A percentile compares a stretch with the other conserved stretches of the same genome.
Evolutionary conservation across 2,113 vertebrate species (phyloP).

Genomic region (Chaetura pelagica): DNA sequence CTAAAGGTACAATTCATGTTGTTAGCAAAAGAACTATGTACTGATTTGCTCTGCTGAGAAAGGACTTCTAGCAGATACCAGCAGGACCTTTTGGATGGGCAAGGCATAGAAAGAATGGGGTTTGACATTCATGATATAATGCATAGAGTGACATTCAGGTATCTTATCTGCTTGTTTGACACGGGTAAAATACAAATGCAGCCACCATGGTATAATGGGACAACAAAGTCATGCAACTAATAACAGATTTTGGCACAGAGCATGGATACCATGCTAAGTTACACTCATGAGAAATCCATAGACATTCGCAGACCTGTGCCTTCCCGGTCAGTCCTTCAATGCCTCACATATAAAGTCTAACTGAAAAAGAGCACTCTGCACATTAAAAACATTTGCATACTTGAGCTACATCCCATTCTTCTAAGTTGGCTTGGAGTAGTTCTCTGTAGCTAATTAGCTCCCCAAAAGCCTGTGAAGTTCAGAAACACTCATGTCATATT

Average conservation of each 20-base stretch:
- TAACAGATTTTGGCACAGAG: neutral
- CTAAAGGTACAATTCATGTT: neutral
- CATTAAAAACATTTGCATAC: neutral
- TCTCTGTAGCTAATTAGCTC: neutral
- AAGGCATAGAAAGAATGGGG: neutral
- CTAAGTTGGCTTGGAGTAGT: neutral
- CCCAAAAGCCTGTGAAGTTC: neutral
- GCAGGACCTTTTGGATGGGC: accelerated
- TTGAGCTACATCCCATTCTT: neutral
- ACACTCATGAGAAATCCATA: neutral
- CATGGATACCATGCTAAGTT: neutral
- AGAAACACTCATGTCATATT: neutral
- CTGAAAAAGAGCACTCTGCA: neutral
- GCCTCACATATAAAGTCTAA: neutral
- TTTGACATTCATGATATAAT: neutral
- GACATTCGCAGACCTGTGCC: neutral
- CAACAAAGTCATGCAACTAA: neutral
- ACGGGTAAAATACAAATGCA: neutral
- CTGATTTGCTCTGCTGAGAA: neutral
- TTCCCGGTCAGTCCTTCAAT: neutral
- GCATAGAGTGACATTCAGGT: neutral
- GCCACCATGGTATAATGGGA: neutral
- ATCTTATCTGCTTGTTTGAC: neutral
- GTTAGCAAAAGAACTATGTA: neutral
- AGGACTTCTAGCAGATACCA: neutral